phyloP scores from a whole-genome alignment of 2,797 vertebrate species.

The Hirundo rustica region DNA sequence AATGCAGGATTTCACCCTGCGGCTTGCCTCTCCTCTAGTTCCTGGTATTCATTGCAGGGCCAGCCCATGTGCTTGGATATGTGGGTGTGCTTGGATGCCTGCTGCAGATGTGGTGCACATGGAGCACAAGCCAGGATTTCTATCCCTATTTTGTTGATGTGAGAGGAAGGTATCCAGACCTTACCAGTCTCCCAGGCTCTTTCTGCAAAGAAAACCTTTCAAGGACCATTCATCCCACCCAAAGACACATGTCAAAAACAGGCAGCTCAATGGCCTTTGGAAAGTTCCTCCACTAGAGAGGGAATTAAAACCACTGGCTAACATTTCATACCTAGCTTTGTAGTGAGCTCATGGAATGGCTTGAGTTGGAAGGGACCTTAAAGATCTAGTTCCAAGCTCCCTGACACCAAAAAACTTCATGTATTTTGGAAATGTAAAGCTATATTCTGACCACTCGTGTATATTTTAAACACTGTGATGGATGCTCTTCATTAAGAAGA shows the following conservation, averaged over 20 bases:
- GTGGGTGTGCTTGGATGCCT: background rate
- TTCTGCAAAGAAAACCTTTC: constrained; percentile 13
- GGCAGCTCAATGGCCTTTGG: background rate
- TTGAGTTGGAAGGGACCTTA: background rate
- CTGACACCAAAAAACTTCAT: background rate
- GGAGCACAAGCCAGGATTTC: background rate
- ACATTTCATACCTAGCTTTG: background rate
- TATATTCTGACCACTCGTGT: background rate
- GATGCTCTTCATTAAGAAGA: background rate
- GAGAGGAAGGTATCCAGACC: background rate
- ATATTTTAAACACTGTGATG: background rate
- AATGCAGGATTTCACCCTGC: background rate
- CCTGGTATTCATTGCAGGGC: background rate
- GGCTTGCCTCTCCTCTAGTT: constrained; percentile 17
- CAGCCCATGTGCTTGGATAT: background rate
- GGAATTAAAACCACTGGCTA: background rate
- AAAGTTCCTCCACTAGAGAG: background rate
- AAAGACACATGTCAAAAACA: background rate
- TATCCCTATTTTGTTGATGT: background rate
- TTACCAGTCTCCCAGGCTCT: background rate
- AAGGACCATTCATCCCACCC: background rate
- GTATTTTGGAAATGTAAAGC: background rate
- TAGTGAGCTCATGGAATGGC: background rate
- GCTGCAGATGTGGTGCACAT: background rate
- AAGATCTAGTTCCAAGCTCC: background rate